Conservation (phyloP, 1,140 invertebrate species). For the Apis cerana region DNA sequence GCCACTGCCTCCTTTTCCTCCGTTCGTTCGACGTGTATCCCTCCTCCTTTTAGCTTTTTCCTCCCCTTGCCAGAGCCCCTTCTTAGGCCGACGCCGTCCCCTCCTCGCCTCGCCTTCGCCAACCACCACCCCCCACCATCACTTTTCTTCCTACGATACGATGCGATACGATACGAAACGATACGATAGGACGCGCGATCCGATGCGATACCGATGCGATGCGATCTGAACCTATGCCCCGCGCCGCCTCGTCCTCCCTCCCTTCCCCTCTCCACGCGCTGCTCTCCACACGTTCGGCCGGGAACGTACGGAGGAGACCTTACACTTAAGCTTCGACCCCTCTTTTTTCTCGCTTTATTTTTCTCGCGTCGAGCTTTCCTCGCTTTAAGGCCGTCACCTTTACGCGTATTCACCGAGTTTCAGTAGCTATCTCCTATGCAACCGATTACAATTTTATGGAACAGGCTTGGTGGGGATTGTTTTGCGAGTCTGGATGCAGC, state of each 20-base stretch:
- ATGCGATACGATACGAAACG: conserved; percentile 2
- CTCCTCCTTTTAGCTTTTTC: conserved; percentile 60
- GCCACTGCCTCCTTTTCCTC: conserved; percentile 46
- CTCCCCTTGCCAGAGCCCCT: conserved; percentile 58
- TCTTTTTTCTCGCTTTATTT: no score
- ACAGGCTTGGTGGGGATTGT: not conserved
- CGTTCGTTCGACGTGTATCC: conserved; percentile 41
- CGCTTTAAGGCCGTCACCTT: no score
- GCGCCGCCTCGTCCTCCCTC: no score
- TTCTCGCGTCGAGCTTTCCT: no score
- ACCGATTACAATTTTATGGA: not conserved
- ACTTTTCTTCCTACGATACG: conserved; percentile 19
- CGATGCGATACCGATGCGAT: conserved; percentile 1
- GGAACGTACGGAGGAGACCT: no score
- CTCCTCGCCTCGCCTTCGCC: conserved; percentile 36
- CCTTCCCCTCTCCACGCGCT: no score
- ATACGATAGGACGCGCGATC: conserved; percentile 16
- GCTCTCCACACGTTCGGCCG: no score
- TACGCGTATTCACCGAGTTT: not conserved
- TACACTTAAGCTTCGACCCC: no score
- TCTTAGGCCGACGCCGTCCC: conserved; percentile 58
- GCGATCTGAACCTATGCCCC: not conserved
- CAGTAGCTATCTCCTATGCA: not conserved
- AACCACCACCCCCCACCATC: conserved; percentile 46
- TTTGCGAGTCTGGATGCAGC: conserved; percentile 30